These are phyloP conservation scores for Peromyscus polionotus DNA, from an alignment of 2,113 vertebrate genomes.

Conservation along the genomic window DNA sequence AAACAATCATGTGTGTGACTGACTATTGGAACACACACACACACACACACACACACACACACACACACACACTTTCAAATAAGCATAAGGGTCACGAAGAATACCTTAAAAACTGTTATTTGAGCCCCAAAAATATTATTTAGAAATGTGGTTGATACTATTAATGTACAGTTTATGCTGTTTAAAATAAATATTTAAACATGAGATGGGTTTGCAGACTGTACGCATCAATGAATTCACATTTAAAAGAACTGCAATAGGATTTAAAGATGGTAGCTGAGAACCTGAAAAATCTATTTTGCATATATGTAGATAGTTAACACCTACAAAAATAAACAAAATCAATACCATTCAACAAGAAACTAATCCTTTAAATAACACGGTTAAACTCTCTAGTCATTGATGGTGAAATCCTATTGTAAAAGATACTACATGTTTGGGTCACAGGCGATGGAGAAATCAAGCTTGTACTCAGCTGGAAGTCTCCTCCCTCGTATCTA, in stretches of 20 bases:
- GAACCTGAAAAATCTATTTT: neutral
- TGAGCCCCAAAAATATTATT: constrained; percentile 5
- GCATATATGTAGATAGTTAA: neutral
- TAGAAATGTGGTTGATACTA: neutral
- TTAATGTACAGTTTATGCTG: neutral
- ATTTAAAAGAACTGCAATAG: constrained; percentile 25
- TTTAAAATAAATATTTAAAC: neutral
- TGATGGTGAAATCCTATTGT: neutral
- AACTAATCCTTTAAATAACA: neutral
- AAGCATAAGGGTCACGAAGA: neutral
- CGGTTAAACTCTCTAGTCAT: neutral
- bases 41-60: neutral
- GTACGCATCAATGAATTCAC: neutral
- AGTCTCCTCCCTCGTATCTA: neutral
- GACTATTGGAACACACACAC: neutral
- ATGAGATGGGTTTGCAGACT: neutral
- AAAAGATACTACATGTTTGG: neutral
- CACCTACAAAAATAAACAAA: neutral
- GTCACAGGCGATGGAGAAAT: neutral
- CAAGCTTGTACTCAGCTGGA: neutral
- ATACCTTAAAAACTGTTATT: neutral
- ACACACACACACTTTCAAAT: neutral
- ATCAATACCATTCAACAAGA: neutral
- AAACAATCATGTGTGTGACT: neutral
- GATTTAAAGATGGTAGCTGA: neutral